Base-by-base conservation (phyloP, 2,888 invertebrate genomes). In the Empis livida region DNA sequence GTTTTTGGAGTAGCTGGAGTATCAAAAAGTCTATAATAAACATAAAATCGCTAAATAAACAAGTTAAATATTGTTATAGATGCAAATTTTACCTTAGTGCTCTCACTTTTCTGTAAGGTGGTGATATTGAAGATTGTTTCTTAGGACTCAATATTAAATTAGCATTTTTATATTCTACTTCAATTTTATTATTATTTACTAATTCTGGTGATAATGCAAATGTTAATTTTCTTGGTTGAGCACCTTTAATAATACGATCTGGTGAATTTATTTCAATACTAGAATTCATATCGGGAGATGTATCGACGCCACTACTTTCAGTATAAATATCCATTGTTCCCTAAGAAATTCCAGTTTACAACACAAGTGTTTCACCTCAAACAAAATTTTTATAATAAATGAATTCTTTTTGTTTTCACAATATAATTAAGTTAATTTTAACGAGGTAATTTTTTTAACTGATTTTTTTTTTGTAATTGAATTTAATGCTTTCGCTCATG, bases 1-100 rank as follows among this genome's bases (percentile, higher is more conserved):
- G 87, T 87, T 70, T 88, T 89, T 5, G 91, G 90, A 5, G 90
- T 89, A 53, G 85, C 80, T 1, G 90, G 90, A 44, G 85, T 85
- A 70, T 90, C 89, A 60, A 87, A 87, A 2, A 92, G 70, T 56
- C 88, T 79, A 8, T 2, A 2, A 27, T 27, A 8, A 27, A 27
- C 5, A 27, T 27, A 8, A 27, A 27, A 27, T 6, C 8, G n/a
- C n/a, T n/a, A n/a, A n/a, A n/a, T n/a, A n/a, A n/a, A n/a, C n/a
- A n/a, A n/a, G n/a, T n/a, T n/a, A n/a, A n/a, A n/a, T n/a, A n/a
- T n/a, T n/a, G n/a, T n/a, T n/a, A n/a, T n/a, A n/a, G n/a, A n/a
- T n/a, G n/a, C n/a, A n/a, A n/a, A n/a, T n/a, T n/a, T 60, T 67
- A 75, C 74, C 72, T 71, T 41, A 79, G 62, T 6, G 77, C 78